Evolutionary conservation across 2,797 vertebrate species (phyloP).

Genomic region (Sebastes vulpes): DNA sequence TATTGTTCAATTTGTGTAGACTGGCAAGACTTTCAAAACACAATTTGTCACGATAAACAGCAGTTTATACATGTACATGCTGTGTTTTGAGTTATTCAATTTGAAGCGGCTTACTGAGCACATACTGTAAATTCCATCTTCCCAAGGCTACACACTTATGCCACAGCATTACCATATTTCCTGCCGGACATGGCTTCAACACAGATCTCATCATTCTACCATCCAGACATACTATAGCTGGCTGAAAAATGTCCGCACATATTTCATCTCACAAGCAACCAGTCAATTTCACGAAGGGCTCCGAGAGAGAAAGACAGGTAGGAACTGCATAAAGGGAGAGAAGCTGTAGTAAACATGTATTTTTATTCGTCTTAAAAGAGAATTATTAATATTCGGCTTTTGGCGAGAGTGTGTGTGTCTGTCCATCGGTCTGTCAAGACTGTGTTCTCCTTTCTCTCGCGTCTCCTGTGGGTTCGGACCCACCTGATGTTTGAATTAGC

Average conservation of each 20-base stretch:
- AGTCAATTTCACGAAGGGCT: slow-evolving; percentile 33
- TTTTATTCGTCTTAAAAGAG: slow-evolving; percentile 62
- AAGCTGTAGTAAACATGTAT: slow-evolving; percentile 29
- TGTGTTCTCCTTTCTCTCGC: slow-evolving; percentile 15
- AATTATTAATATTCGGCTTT: slow-evolving; percentile 63
- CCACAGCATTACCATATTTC: slow-evolving; percentile 31
- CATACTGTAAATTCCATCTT: not conserved
- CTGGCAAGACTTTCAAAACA: not conserved
- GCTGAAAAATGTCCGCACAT: slow-evolving; percentile 32
- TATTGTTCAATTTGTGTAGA: not conserved
- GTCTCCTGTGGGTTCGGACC: slow-evolving; percentile 49
- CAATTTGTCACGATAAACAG: not conserved
- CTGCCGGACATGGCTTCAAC: slow-evolving; percentile 28
- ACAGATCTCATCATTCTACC: slow-evolving; percentile 40
- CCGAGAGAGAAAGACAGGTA: not conserved
- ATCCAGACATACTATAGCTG: slow-evolving; percentile 11
- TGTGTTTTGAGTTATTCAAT: not conserved
- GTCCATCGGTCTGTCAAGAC: slow-evolving; percentile 12
- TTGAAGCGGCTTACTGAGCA: not conserved
- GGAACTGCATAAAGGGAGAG: not conserved
- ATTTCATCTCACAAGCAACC: slow-evolving; percentile 23
- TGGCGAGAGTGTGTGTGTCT: not conserved
- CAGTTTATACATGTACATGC: not conserved
- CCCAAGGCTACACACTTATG: not conserved
- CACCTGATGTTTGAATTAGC: slow-evolving; percentile 81